Percentiles rank a stretch among this genome's conserved stretches.
Conservation (phyloP, 2,888 invertebrate genomes). For the Glyphotaelius pellucidus region DNA sequence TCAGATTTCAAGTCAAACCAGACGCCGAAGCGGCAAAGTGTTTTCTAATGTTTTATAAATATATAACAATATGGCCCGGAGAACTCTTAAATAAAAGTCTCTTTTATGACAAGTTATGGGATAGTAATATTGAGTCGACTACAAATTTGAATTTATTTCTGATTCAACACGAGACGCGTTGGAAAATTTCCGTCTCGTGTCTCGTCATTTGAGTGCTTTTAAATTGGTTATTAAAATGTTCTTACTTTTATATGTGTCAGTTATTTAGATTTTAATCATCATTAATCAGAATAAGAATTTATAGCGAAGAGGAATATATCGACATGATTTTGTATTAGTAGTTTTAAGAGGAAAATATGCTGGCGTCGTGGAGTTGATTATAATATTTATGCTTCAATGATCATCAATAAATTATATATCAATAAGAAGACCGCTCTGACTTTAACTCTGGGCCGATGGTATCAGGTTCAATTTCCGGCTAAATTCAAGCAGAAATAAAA, state of each 20-base stretch:
- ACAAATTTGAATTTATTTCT: constrained; percentile 46
- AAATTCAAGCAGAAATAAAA: neutral
- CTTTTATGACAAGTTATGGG: constrained; percentile 59
- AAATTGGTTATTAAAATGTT: constrained; percentile 29
- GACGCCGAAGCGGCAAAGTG: constrained; percentile 49
- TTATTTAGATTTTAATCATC: constrained; percentile 23
- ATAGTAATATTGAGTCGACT: constrained; percentile 41
- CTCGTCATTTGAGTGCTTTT: constrained; percentile 33
- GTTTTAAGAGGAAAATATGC: neutral
- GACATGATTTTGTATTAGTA: constrained; percentile 2
- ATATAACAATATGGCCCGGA: constrained; percentile 45
- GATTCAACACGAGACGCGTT: constrained; percentile 27
- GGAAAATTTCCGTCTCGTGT: constrained; percentile 2
- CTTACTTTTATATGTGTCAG: neutral
- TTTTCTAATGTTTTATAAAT: constrained; percentile 59
- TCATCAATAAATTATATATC: neutral
- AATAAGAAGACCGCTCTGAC: neutral
- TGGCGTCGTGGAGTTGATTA: neutral
- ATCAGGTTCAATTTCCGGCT: neutral
- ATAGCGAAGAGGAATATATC: neutral
- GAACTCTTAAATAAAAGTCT: constrained; percentile 43
- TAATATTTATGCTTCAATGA: neutral
- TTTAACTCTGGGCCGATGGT: neutral
- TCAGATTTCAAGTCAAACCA: neutral
- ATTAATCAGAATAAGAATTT: constrained; percentile 2